Evolutionary conservation across 2,797 vertebrate species (phyloP).

Genomic region (Sitta carolinensis): DNA sequence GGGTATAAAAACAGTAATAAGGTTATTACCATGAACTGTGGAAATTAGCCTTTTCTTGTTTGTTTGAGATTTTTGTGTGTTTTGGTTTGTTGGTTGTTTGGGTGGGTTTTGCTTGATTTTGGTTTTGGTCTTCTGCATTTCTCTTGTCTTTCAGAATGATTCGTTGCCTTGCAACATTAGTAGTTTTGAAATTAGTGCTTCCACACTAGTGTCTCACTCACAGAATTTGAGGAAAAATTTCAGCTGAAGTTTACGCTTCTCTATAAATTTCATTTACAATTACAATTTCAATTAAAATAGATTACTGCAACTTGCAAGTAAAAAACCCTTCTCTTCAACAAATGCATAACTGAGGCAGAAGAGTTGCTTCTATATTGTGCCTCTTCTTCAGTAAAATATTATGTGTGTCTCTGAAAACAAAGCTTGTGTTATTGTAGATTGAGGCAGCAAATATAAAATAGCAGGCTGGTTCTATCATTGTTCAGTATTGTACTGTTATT

Average conservation of each 20-base stretch:
- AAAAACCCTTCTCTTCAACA: neutral
- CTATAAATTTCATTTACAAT: neutral
- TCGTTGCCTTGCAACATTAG: neutral
- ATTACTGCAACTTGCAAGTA: neutral
- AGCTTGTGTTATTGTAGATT: neutral
- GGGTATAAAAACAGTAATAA: neutral
- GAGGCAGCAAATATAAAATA: neutral
- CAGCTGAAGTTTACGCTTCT: neutral
- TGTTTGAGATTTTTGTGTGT: neutral
- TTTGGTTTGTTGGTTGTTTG: neutral
- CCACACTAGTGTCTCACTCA: neutral
- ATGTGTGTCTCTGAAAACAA: neutral
- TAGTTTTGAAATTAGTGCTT: neutral
- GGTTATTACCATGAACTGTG: neutral
- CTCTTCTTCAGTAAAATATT: neutral
- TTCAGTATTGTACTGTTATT: neutral
- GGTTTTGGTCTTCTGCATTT: neutral
- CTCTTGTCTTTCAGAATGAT: neutral
- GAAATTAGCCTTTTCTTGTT: neutral
- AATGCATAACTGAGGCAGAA: neutral
- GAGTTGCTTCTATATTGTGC: neutral
- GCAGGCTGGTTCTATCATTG: neutral
- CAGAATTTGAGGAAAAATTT: neutral
- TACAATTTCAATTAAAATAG: neutral
- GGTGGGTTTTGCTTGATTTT: neutral